phyloP scores from a whole-genome alignment of 2,113 vertebrate species.

The Fregata magnificens region DNA sequence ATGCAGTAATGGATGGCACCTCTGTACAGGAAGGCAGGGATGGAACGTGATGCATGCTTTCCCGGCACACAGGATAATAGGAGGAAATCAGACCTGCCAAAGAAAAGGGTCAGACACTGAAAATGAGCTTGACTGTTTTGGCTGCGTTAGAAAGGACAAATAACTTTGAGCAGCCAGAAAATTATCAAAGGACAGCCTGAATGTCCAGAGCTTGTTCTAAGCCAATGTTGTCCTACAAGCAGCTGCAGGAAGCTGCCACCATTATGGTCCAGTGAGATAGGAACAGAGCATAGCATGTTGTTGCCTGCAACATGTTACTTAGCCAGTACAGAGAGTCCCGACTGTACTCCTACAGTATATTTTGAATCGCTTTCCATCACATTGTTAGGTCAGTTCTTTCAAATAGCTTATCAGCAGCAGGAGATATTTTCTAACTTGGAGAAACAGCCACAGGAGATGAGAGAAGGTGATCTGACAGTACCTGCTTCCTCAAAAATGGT shows the following conservation, averaged over 20 bases:
- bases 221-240: neutral
- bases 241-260: neutral
- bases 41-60: neutral
- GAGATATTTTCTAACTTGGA: neutral
- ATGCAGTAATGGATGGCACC: neutral
- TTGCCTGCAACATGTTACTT: neutral
- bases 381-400: neutral
- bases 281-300: neutral
- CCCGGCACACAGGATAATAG: neutral
- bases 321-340: neutral
- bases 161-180: neutral
- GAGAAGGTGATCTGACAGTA: neutral
- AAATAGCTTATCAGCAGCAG: neutral
- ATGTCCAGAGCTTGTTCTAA: neutral
- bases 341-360: neutral
- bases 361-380: neutral
- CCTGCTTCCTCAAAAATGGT: neutral
- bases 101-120: neutral
- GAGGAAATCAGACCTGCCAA: slow-evolving; percentile 21
- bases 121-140: neutral
- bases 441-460: neutral
- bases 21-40: neutral
- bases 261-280: neutral
- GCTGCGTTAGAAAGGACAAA: neutral
- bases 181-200: neutral